Evolutionary conservation across 2,113 vertebrate genomes (phyloP).

Genomic region (Passer domesticus): DNA sequence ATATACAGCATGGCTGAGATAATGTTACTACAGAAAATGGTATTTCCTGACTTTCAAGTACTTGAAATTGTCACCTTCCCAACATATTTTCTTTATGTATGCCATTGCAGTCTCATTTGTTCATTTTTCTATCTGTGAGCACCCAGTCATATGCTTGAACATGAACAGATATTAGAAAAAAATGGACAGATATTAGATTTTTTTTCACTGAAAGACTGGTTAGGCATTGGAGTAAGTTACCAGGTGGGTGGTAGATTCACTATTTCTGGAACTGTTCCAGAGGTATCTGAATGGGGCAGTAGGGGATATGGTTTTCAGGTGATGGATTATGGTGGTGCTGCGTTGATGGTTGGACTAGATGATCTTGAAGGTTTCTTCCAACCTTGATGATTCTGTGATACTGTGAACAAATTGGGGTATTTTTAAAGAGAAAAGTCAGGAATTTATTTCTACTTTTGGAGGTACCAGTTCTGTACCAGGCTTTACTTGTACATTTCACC

Average conservation of each 20-base stretch:
- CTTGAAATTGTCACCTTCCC: not conserved
- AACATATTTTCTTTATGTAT: not conserved
- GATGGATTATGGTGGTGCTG: not conserved
- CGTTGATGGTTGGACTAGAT: not conserved
- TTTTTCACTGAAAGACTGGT: not conserved
- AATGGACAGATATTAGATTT: not conserved
- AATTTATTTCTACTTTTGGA: not conserved
- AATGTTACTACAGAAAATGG: constrained; percentile 25
- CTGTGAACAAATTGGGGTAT: not conserved
- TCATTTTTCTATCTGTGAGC: not conserved
- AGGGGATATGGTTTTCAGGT: not conserved
- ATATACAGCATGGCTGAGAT: not conserved
- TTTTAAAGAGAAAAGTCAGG: not conserved
- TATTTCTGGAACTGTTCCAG: not conserved
- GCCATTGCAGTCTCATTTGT: not conserved
- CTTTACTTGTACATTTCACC: not conserved
- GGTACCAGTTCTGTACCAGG: not conserved
- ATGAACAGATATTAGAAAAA: not conserved
- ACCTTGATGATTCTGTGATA: not conserved
- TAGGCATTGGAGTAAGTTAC: not conserved
- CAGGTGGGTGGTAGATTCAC: not conserved
- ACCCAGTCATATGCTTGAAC: not conserved
- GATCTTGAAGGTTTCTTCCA: not conserved
- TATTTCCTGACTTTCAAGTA: not conserved
- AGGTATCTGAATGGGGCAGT: not conserved